Percentiles rank a stretch among this genome's conserved stretches.
These are phyloP conservation scores for Tetheella fluctuosa DNA, from an alignment of 2,888 invertebrate genomes.

Conservation along the genomic window DNA sequence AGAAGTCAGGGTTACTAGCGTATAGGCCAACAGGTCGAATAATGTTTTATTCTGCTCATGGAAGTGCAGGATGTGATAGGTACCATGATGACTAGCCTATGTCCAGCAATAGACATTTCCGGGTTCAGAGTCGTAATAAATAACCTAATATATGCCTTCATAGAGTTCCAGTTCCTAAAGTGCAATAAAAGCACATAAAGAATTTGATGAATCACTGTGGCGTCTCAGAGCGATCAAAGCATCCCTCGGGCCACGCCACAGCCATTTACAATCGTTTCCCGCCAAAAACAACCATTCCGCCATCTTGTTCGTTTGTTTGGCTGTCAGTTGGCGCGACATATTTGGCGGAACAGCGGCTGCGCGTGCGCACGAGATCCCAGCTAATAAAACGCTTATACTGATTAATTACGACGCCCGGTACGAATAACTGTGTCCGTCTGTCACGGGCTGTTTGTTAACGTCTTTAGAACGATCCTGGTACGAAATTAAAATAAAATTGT, in stretches of 20 bases:
- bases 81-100: too few relatives aligned
- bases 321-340: constrained; percentile 60
- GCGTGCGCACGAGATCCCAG: constrained; percentile 46
- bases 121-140: not conserved
- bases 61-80: too few relatives aligned
- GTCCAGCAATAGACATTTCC: not conserved
- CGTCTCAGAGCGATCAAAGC: constrained; percentile 45
- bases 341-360: constrained; percentile 60
- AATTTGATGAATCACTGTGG: constrained; percentile 33
- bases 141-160: constrained; percentile 1
- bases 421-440: constrained; percentile 46
- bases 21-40: too few relatives aligned
- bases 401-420: constrained; percentile 67
- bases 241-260: constrained; percentile 48
- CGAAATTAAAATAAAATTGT: constrained; percentile 47
- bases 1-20: too few relatives aligned
- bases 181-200: constrained; percentile 12
- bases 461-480: constrained; percentile 37
- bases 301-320: constrained; percentile 45
- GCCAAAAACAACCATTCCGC: constrained; percentile 41
- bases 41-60: too few relatives aligned
- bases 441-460: constrained; percentile 48
- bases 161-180: not conserved
- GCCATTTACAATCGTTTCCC: constrained; percentile 56
- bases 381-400: constrained; percentile 76